Evolutionary conservation across 2,888 invertebrate genomes (phyloP), one percentile per base, ranked within the genome.

Genomic region (Oasisia sp.): DNA sequence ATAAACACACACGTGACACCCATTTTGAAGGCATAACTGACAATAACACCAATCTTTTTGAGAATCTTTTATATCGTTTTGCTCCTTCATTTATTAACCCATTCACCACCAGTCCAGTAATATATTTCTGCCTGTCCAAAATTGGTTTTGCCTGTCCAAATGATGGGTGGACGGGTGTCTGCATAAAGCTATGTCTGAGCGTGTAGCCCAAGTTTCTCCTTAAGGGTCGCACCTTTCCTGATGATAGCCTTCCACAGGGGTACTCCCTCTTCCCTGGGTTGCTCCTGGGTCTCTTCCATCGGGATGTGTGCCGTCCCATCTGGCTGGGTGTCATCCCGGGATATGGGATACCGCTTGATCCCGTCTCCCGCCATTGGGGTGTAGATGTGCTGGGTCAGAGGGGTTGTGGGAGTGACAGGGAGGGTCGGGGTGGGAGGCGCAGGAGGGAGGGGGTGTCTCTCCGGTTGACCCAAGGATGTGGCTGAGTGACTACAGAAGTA

Each of bases 251-350:
- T 74, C 74, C 74, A 74, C 27, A 74, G 74, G 27, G 74, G 27
- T 27, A 27, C 74, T 74, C 74, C 74, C n/a, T 74, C 1, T 74
- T 74, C 74, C 74, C 74, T 38, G 38, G 74, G 74, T 7, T 19
- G 27, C 27, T 27, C 19, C 27, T 19, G 8, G 94, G 74, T n/a
- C n/a, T 74, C 74, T 74, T 27, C 74, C 14, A 74, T 5, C 27
- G 74, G 7, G 74, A 27, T n/a, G 19, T 74, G 74, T 74, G 74
- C n/a, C 74, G n/a, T 27, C 74, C 74, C 74, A n/a, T 74, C 74
- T 27, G 74, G 74, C 74, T 7, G n/a, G 7, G n/a, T 74, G 19
- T 14, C 74, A 19, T 74, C 74, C 14, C 74, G 19, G 27, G 19
- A 74, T 7, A 27, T 19, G 4, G 27, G 74, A 27, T 74, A 27